These are phyloP conservation scores for Limonius californicus DNA, from an alignment of 1,140 invertebrate species.

Conservation along the genomic window DNA sequence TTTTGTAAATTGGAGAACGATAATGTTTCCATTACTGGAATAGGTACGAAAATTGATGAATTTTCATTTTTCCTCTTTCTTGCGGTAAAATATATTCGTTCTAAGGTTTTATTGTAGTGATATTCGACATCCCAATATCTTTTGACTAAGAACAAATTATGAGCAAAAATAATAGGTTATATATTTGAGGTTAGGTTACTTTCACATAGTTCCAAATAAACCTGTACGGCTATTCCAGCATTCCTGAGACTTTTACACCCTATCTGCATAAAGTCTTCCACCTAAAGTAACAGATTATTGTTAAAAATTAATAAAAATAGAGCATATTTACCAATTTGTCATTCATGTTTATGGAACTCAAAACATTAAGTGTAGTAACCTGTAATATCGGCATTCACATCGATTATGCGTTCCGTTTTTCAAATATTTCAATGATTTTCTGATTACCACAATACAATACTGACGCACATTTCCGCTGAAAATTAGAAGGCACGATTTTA, in stretches of 20 bases:
- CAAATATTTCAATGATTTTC: no score
- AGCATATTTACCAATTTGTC: no score
- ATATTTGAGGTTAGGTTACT: conserved; percentile 17
- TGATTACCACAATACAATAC: no score
- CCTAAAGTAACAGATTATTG: neutral
- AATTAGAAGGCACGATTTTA: no score
- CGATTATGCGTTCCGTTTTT: no score
- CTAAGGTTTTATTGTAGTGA: conserved; percentile 21
- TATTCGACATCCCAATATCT: conserved; percentile 36
- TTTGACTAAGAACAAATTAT: conserved; percentile 26
- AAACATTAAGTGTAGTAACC: no score
- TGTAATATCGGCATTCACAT: no score
- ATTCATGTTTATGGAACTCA: no score
- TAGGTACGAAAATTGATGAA: conserved; percentile 37
- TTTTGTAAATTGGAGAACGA: conserved; percentile 31
- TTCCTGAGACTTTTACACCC: conserved; percentile 17
- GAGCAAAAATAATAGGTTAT: no score
- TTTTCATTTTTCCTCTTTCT: conserved; percentile 18
- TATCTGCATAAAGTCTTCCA: conserved; percentile 20
- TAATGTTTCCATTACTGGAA: conserved; percentile 27
- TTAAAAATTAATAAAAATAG: no score
- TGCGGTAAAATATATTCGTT: conserved; percentile 31
- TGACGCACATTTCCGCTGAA: no score
- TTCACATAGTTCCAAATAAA: conserved; percentile 41
- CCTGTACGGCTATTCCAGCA: conserved; percentile 31